These are phyloP conservation scores for Sylvilagus floridanus DNA, from an alignment of 2,797 vertebrate genomes.

Conservation along the genomic window DNA sequence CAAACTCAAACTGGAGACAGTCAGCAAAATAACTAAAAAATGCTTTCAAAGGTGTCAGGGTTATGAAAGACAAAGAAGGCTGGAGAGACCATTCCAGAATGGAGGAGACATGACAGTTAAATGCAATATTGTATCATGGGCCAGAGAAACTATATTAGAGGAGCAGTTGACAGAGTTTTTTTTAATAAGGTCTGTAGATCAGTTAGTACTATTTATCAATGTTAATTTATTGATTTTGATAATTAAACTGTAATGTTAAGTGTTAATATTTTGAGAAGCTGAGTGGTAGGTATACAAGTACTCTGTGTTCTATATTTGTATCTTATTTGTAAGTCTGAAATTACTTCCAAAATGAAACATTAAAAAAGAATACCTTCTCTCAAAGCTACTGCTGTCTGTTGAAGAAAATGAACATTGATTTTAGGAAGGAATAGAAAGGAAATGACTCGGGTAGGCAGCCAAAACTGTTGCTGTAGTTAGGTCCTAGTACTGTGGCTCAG, in stretches of 20 bases:
- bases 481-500: not conserved
- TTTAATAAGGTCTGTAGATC: not conserved
- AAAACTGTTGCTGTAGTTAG: not conserved
- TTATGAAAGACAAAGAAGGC: not conserved
- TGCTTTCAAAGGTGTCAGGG: not conserved
- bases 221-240: constrained; percentile 34
- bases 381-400: not conserved
- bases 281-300: not conserved
- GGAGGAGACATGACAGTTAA: not conserved
- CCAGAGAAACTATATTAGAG: constrained; percentile 8
- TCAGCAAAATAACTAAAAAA: not conserved
- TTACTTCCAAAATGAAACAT: constrained; percentile 44
- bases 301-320: not conserved
- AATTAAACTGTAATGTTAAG: not conserved
- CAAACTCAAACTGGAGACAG: not conserved
- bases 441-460: not conserved
- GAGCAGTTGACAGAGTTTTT: not conserved
- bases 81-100: not conserved
- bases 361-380: not conserved
- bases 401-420: not conserved
- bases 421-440: not conserved
- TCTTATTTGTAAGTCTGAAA: constrained; percentile 3
- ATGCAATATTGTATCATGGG: not conserved
- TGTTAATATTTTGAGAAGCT: constrained; percentile 12
- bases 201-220: not conserved